A percentile compares a stretch with the other conserved stretches of the same genome.
These are phyloP conservation scores for Bombus confusus DNA, from an alignment of 1,140 invertebrate species.

Conservation along the genomic window DNA sequence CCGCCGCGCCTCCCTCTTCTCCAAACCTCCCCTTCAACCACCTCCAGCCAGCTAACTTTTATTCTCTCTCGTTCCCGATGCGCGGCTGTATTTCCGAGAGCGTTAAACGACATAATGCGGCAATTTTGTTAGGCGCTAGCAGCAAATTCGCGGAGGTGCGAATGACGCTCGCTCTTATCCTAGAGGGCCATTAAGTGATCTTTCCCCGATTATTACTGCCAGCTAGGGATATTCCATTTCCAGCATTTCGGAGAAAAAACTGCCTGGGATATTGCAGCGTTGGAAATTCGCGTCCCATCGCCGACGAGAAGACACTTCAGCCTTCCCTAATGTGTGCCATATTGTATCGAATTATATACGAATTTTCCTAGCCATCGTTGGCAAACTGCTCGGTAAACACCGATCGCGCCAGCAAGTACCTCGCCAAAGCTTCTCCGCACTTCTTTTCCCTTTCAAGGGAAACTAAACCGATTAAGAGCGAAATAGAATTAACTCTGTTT, in stretches of 20 bases:
- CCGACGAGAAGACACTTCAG: slow-evolving; percentile 16
- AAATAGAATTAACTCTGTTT: not conserved
- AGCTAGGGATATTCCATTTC: slow-evolving; percentile 49
- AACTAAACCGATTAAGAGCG: not conserved
- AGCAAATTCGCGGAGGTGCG: slow-evolving; percentile 64
- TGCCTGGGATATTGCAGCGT: slow-evolving; percentile 13
- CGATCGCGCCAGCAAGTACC: no score
- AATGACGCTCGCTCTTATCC: slow-evolving; percentile 39
- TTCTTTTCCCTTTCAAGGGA: no score
- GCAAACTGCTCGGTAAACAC: not conserved
- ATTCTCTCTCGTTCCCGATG: slow-evolving; percentile 36
- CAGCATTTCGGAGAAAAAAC: slow-evolving; percentile 7
- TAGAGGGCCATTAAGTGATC: slow-evolving; percentile 65
- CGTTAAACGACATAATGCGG: slow-evolving; percentile 66
- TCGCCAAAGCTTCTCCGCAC: not conserved
- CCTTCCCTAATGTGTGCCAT: not conserved
- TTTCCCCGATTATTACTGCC: slow-evolving; percentile 67
- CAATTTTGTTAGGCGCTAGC: slow-evolving; percentile 66
- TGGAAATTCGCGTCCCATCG: slow-evolving; percentile 24
- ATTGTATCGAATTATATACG: slow-evolving; percentile 26
- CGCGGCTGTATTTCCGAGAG: slow-evolving; percentile 28
- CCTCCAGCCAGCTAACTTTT: slow-evolving; percentile 7
- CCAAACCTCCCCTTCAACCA: not conserved
- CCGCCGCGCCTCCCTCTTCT: not conserved
- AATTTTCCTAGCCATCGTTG: slow-evolving; percentile 5